These are phyloP conservation scores for Heliothis virescens DNA, from an alignment of 1,140 invertebrate genomes.

Conservation along the genomic window DNA sequence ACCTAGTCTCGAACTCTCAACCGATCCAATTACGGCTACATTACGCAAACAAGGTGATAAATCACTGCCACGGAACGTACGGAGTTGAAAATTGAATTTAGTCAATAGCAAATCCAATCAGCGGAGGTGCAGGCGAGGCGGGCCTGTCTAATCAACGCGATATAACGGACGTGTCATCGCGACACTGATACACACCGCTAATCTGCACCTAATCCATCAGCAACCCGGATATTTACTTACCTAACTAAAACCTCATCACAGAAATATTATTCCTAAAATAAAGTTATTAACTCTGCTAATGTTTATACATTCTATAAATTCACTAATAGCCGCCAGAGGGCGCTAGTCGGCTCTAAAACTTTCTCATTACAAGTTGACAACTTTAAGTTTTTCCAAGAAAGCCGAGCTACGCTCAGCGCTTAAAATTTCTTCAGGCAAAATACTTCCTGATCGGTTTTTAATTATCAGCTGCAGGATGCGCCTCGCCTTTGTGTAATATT, in stretches of 20 bases:
- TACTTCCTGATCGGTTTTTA: conserved; percentile 60
- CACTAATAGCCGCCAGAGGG: conserved; percentile 10
- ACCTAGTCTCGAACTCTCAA: not conserved
- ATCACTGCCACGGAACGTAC: conserved; percentile 7
- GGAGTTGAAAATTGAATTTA: conserved; percentile 39
- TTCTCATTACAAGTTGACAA: conserved; percentile 43
- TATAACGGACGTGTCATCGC: conserved; percentile 22
- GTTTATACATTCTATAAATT: not conserved
- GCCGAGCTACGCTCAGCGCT: conserved; percentile 49
- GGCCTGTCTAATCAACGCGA: conserved; percentile 15
- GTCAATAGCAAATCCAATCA: conserved; percentile 34
- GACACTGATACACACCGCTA: not conserved
- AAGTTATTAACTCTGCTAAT: not conserved
- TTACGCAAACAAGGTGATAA: conserved; percentile 31
- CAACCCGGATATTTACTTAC: not conserved
- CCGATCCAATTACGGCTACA: conserved; percentile 1
- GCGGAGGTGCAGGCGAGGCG: not conserved
- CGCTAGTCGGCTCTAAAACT: conserved; percentile 36
- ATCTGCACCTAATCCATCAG: conserved; percentile 17
- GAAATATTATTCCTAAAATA: not conserved
- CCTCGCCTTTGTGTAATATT: conserved; percentile 5
- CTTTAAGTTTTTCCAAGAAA: conserved; percentile 55
- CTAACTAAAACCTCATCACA: not conserved
- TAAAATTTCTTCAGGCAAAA: conserved; percentile 54
- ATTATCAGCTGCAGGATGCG: conserved; percentile 52